Base-by-base conservation (phyloP, 2,888 invertebrate genomes). In the Synergus umbraculus region DNA sequence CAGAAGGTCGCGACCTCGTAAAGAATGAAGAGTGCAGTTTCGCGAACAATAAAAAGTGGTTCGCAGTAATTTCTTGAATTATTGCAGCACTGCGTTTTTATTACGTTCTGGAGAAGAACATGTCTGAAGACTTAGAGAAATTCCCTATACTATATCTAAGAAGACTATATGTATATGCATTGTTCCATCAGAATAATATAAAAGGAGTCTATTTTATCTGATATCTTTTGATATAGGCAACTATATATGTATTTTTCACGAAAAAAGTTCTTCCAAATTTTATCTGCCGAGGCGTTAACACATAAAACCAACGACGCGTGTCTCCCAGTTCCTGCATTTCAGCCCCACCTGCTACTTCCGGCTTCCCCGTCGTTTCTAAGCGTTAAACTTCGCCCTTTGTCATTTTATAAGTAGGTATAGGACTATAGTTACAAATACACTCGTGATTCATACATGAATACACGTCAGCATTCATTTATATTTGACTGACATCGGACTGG, bases 291-390 rank as follows among this genome's bases (percentile, higher is more conserved):
- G 43, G 43, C 41, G 49, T 69, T 69, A 69, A 9, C 18, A 69
- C 69, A 69, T 12, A 69, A 69, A 69, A 22, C 29, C 29, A 69
- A 29, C 69, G 69, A 83, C 76, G 85, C 86, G 81, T 84, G 82
- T 87, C 83, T 85, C 87, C 86, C 80, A 79, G 80, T 87, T 86
- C 80, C 83, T 78, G 83, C 81, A 73, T 82, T 81, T 79, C 81
- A 69, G 80, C 76, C 81, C 82, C 87, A 87, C 87, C 87, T 87
- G 86, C 85, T 77, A 78, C 77, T 87, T 87, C 87, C 86, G 81
- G 87, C 78, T 87, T 86, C 85, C 18, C 73, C 64, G 63, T 76
- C 41, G 76, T 60, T 60, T 76, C 37, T 18, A 43, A n/a, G 18
- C 37, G 37, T n/a, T 37, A 15, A n/a, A 10, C 41, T 60, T 76